A percentile compares a stretch with the other conserved stretches of the same genome.
phyloP scores from a whole-genome alignment of 2,113 vertebrate species.

The Scophthalmus maximus region DNA sequence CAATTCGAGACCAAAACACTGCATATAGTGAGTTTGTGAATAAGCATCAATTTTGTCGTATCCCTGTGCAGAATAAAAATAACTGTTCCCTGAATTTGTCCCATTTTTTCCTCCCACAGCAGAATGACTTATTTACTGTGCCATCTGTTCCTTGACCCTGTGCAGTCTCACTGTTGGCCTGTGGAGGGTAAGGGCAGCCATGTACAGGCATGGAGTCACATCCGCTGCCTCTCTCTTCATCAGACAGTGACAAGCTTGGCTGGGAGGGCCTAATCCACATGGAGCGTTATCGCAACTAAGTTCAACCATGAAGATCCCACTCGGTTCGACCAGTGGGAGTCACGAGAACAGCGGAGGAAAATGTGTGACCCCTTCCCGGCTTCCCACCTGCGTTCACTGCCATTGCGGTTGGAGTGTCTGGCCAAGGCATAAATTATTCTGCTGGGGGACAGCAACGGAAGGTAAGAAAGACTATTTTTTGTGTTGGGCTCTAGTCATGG shows the following conservation, averaged over 20 bases:
- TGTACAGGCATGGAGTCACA: slow-evolving; percentile 16
- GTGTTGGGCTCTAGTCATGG: too few relatives aligned
- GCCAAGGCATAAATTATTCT: not conserved
- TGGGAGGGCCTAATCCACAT: slow-evolving; percentile 20
- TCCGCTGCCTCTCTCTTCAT: slow-evolving; percentile 37
- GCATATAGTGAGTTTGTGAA: too few relatives aligned
- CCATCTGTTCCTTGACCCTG: slow-evolving; percentile 24
- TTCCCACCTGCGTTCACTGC: slow-evolving; percentile 15
- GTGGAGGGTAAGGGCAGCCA: slow-evolving; percentile 19
- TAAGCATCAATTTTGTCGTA: too few relatives aligned
- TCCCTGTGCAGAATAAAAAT: not conserved
- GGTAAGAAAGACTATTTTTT: too few relatives aligned
- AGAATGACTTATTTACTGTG: slow-evolving; percentile 11
- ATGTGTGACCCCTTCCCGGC: slow-evolving; percentile 7
- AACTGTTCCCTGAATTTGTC: too few relatives aligned
- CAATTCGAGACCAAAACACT: too few relatives aligned
- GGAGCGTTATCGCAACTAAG: slow-evolving; percentile 1
- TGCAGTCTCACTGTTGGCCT: not conserved
- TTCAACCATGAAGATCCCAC: slow-evolving; percentile 19
- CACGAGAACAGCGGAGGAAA: slow-evolving; percentile 21
- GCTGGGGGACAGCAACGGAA: too few relatives aligned
- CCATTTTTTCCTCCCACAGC: slow-evolving; percentile 4
- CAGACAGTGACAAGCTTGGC: slow-evolving; percentile 33
- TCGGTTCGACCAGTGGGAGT: slow-evolving; percentile 27
- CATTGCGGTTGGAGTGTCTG: too few relatives aligned